Percentiles rank a stretch among this genome's conserved stretches.
Evolutionary conservation across 23 tunicate species (phyloP).

Genomic region (Pegea sp.): DNA sequence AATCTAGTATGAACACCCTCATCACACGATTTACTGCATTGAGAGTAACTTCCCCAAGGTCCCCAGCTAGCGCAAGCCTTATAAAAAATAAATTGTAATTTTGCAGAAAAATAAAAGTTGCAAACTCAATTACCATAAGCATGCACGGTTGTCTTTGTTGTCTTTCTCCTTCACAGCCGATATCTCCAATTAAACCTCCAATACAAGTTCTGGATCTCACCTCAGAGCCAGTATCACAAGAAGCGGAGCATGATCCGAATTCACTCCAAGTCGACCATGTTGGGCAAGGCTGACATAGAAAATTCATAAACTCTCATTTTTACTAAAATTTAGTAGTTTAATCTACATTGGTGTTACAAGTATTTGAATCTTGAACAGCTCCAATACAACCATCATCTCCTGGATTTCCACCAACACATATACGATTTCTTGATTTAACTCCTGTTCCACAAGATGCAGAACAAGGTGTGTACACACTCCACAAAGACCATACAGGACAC

Average conservation of each 20-base stretch:
- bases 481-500: constrained; percentile 33
- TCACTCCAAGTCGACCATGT: constrained; percentile 34
- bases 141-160: constrained; percentile 21
- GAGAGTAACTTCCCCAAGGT: constrained; percentile 15
- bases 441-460: constrained; percentile 29
- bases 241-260: constrained; percentile 24
- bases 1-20: constrained; percentile 22
- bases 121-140: constrained; percentile 22
- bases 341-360: background rate
- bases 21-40: constrained; percentile 39
- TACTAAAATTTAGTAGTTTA: background rate
- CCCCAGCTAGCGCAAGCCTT: constrained; percentile 32
- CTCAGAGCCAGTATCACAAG: constrained; percentile 30
- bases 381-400: constrained; percentile 35
- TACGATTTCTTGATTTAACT: constrained; percentile 4
- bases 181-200: constrained; percentile 33
- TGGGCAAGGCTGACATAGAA: constrained; percentile 38
- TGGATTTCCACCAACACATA: constrained; percentile 25
- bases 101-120: too few species aligned
- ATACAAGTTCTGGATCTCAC: constrained; percentile 23
- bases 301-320: too few species aligned
- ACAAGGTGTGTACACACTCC: constrained; percentile 16
- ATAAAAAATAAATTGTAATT: background rate
- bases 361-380: background rate
- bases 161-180: constrained; percentile 42